phyloP scores from a whole-genome alignment of 2,113 vertebrate species.

The Cercocebus atys region DNA sequence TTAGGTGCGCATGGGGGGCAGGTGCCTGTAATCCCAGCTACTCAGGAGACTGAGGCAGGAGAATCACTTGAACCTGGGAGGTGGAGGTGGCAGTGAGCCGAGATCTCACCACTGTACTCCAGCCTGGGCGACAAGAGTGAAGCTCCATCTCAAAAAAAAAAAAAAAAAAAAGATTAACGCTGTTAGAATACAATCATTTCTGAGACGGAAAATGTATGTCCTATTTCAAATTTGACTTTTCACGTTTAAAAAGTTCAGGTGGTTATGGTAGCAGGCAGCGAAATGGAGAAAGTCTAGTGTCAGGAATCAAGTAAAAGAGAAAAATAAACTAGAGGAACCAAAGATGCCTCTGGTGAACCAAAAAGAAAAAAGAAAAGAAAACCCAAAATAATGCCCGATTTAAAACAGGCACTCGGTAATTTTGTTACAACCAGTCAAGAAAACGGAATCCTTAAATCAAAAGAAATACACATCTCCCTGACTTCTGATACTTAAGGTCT shows the following conservation, averaged over 20 bases:
- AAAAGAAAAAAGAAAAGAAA: background rate
- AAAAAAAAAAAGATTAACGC: background rate
- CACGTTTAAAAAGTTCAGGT: background rate
- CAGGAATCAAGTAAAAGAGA: background rate
- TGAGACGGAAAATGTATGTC: background rate
- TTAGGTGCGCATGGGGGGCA: too few relatives aligned
- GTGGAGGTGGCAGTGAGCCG: too few relatives aligned
- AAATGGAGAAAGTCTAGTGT: background rate
- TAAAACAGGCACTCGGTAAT: background rate
- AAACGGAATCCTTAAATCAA: background rate
- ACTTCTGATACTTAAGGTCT: background rate
- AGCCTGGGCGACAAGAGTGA: too few relatives aligned
- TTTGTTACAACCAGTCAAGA: background rate
- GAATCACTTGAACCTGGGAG: too few relatives aligned
- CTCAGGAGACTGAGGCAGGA: too few relatives aligned
- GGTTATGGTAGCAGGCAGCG: background rate
- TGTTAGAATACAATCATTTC: background rate
- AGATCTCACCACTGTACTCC: too few relatives aligned
- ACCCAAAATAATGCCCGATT: background rate
- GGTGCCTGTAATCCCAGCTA: too few relatives aligned
- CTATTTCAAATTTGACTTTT: conserved; percentile 12
- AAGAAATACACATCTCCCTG: background rate
- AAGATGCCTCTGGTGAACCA: background rate
- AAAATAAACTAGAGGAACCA: background rate
- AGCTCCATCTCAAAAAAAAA: too few relatives aligned